Evolutionary conservation across 2,113 vertebrate species (phyloP).

Genomic region (Crotalus helleri): DNA sequence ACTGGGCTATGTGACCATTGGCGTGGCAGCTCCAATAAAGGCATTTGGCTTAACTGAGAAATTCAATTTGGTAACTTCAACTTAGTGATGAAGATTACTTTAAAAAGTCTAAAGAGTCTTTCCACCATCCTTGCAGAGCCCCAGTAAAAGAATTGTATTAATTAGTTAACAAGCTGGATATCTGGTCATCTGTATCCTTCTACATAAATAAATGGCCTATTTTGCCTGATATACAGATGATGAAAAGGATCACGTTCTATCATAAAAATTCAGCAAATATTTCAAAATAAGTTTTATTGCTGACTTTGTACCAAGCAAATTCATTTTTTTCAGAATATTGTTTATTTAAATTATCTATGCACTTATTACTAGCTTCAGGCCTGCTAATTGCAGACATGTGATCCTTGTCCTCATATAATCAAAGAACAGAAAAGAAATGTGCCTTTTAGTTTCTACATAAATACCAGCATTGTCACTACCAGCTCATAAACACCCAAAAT

Average conservation of each 20-base stretch:
- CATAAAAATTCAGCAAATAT: background rate
- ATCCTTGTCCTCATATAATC: background rate
- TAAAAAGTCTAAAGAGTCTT: background rate
- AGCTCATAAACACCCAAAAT: background rate
- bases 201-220: background rate
- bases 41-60: too few species aligned
- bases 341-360: background rate
- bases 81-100: background rate
- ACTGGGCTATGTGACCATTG: too few species aligned
- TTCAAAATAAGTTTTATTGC: constrained; percentile 29
- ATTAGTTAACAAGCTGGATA: background rate
- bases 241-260: background rate
- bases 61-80: too few species aligned
- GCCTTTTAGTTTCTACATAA: background rate
- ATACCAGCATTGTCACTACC: background rate
- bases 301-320: constrained; percentile 4
- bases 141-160: background rate
- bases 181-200: background rate
- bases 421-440: background rate
- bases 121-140: background rate
- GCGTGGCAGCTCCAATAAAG: too few species aligned
- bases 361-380: background rate
- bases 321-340: background rate
- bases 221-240: background rate
- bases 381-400: background rate